phyloP scores from a whole-genome alignment of 1,140 invertebrate species.

The Pseudobourletiella spinata region DNA sequence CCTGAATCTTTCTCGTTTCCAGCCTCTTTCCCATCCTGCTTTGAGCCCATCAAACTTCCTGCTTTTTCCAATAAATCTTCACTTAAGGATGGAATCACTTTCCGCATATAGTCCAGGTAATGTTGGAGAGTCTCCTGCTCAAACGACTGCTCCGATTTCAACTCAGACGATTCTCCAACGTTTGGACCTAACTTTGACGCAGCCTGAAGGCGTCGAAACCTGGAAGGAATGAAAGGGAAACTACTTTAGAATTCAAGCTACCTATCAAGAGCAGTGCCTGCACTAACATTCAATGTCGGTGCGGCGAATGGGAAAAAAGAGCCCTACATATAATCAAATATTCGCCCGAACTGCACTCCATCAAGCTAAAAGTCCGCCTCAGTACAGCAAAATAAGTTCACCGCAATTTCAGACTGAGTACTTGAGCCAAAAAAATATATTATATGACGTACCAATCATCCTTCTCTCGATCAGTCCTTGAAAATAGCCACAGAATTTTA shows the following conservation, averaged over 20 bases:
- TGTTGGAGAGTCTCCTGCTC: background rate
- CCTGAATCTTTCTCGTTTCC: background rate
- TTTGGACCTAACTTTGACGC: constrained; percentile 16
- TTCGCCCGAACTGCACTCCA: too few species aligned
- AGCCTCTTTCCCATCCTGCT: background rate
- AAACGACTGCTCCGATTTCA: background rate
- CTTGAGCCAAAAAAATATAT: constrained; percentile 31
- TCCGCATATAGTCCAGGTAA: constrained; percentile 17
- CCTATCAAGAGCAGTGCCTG: too few species aligned
- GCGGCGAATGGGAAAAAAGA: too few species aligned
- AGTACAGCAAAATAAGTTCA: too few species aligned
- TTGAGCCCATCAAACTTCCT: background rate
- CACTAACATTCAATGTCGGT: too few species aligned
- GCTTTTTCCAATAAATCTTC: background rate
- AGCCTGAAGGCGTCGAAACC: constrained; percentile 34
- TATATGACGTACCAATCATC: constrained; percentile 66
- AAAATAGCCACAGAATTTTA: constrained; percentile 59
- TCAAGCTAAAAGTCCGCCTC: too few species aligned
- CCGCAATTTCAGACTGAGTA: too few species aligned
- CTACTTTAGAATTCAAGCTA: constrained; percentile 33
- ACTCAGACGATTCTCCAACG: background rate
- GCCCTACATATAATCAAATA: too few species aligned
- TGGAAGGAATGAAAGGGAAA: constrained; percentile 25
- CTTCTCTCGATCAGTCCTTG: constrained; percentile 72
- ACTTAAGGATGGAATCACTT: constrained; percentile 1